These are phyloP conservation scores for Dicerorhinus sumatrensis DNA, from an alignment of 2,113 vertebrate genomes.

Conservation along the genomic window DNA sequence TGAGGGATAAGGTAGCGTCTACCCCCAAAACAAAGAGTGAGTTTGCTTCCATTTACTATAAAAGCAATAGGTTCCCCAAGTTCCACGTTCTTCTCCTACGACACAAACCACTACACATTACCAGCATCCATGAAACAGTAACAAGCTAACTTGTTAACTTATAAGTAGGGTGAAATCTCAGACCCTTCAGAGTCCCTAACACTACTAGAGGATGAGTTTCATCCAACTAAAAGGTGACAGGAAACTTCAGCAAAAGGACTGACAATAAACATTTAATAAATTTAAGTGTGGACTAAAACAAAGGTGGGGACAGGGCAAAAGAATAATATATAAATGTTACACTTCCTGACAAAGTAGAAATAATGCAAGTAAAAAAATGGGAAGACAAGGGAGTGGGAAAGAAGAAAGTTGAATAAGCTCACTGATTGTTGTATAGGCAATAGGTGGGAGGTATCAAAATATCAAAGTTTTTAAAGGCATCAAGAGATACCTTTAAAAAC, in stretches of 20 bases:
- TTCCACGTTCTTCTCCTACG: background rate
- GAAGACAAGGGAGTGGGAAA: background rate
- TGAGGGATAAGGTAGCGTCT: background rate
- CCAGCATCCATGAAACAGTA: background rate
- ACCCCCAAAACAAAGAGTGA: background rate
- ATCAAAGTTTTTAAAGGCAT: too few species aligned
- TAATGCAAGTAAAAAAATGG: background rate
- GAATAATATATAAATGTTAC: background rate
- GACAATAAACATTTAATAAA: background rate
- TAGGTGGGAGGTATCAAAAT: background rate
- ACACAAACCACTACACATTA: background rate
- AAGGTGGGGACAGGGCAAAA: background rate
- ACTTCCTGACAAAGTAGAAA: background rate
- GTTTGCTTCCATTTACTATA: background rate
- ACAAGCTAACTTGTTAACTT: background rate
- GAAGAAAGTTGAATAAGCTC: background rate
- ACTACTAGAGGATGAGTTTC: background rate
- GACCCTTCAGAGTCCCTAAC: background rate
- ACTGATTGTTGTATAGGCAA: background rate
- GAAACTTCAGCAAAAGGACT: background rate
- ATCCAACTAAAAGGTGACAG: background rate
- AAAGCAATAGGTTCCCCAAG: background rate
- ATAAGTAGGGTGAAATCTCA: background rate
- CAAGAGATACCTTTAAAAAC: slow-evolving; percentile 3
- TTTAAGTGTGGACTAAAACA: background rate